A percentile compares a stretch with the other conserved stretches of the same genome.
Conservation (phyloP, 2,888 invertebrate genomes). For the Cheilosia soror region DNA sequence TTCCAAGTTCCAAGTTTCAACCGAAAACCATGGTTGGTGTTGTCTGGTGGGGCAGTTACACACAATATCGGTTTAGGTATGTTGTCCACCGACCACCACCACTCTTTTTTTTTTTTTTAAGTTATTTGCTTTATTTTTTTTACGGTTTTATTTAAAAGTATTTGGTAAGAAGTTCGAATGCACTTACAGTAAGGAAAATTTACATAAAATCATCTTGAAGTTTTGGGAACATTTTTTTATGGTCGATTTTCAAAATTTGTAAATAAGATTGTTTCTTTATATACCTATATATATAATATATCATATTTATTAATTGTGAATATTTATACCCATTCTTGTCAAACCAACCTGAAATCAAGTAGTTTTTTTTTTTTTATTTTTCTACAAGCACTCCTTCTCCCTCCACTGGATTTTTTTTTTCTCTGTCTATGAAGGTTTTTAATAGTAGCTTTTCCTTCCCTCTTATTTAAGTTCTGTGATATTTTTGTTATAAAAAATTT, state of each 20-base stretch:
- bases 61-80: slow-evolving; percentile 31
- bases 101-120: slow-evolving; percentile 1
- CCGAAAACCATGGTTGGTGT: slow-evolving; percentile 41
- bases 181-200: slow-evolving; percentile 37
- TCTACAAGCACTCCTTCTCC: too few species aligned
- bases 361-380: too few species aligned
- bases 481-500: too few species aligned
- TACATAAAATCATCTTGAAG: slow-evolving; percentile 1
- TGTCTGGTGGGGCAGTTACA: slow-evolving; percentile 40
- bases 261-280: too few species aligned
- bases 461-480: too few species aligned
- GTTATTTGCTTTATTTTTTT: slow-evolving; percentile 24
- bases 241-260: not conserved
- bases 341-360: too few species aligned
- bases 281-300: too few species aligned
- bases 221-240: not conserved
- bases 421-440: too few species aligned
- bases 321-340: too few species aligned
- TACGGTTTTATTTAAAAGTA: slow-evolving; percentile 24
- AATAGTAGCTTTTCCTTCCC: too few species aligned
- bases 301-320: too few species aligned
- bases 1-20: slow-evolving; percentile 14
- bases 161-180: slow-evolving; percentile 55
- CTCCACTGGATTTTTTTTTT: too few species aligned
- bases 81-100: slow-evolving; percentile 31